A percentile compares a stretch with the other conserved stretches of the same genome.
phyloP scores from a whole-genome alignment of 2,113 vertebrate species.

The Tautogolabrus adspersus region DNA sequence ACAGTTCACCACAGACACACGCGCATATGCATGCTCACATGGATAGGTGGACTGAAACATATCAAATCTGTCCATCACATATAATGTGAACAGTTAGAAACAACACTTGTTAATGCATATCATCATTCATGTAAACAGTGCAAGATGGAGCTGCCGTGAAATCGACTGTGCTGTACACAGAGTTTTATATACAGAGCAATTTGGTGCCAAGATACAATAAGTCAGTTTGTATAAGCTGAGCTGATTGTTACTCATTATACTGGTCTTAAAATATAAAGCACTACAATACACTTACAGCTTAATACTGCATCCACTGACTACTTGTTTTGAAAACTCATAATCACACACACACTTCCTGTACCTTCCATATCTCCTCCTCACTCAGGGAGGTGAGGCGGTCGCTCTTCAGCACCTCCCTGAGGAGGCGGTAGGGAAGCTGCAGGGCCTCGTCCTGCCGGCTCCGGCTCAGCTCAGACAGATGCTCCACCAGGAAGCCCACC shows the following conservation, averaged over 20 bases:
- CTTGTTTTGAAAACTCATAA: conserved; percentile 4
- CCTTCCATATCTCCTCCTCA: conserved; percentile 98
- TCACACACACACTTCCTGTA: conserved; percentile 25
- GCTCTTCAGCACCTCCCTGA: conserved; percentile 95
- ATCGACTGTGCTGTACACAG: no score
- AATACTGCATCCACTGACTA: neutral
- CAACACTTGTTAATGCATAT: neutral
- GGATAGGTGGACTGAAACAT: conserved; percentile 3
- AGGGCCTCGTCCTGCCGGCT: conserved; percentile 91
- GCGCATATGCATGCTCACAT: conserved; percentile 3
- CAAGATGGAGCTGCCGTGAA: conserved; percentile 30
- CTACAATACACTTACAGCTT: neutral
- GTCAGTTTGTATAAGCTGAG: conserved; percentile 5
- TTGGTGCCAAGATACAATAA: no score
- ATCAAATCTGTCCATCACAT: conserved; percentile 7
- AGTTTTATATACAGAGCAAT: no score
- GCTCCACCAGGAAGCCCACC: conserved; percentile 95
- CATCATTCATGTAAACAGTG: no score
- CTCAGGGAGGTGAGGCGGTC: conserved; percentile 96
- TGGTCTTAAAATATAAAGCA: conserved; percentile 15
- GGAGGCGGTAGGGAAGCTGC: conserved; percentile 92
- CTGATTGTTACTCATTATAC: conserved; percentile 11
- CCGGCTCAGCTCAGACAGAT: conserved; percentile 94
- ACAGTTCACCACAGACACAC: conserved; percentile 6
- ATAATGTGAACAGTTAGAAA: neutral